Percentiles rank a stretch among this genome's conserved stretches.
These are phyloP conservation scores for Xestia xanthographa DNA, from an alignment of 2,888 invertebrate species.

Conservation along the genomic window DNA sequence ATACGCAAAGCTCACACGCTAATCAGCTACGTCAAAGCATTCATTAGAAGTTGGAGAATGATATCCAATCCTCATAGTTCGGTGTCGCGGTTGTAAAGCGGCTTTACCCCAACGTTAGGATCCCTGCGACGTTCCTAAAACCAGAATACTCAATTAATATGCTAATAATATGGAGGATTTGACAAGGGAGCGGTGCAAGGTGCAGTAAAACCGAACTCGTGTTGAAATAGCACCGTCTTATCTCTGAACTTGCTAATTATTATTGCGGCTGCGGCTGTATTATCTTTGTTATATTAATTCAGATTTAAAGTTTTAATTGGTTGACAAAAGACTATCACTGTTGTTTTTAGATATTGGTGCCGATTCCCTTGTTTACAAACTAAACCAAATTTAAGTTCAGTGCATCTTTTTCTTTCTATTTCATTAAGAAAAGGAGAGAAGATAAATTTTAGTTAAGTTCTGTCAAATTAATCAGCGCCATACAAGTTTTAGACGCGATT, in stretches of 20 bases:
- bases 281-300: slow-evolving; percentile 2
- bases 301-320: background rate
- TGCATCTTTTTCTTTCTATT: no score
- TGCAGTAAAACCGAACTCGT: slow-evolving; percentile 73
- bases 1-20: slow-evolving; percentile 14
- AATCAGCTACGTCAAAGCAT: slow-evolving; percentile 48
- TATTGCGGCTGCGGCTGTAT: slow-evolving; percentile 14
- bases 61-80: slow-evolving; percentile 51
- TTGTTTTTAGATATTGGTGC: background rate
- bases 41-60: slow-evolving; percentile 58
- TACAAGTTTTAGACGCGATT: no score
- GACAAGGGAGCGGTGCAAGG: slow-evolving; percentile 78
- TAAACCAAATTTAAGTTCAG: no score
- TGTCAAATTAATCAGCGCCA: no score
- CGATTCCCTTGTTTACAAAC: no score
- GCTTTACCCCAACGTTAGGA: slow-evolving; percentile 73
- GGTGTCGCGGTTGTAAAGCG: slow-evolving; percentile 77
- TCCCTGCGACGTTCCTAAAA: slow-evolving; percentile 74
- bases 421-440: no score
- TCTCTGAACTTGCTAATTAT: slow-evolving; percentile 56
- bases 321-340: background rate
- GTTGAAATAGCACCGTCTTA: slow-evolving; percentile 64
- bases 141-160: slow-evolving; percentile 89
- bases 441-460: no score
- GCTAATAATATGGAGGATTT: slow-evolving; percentile 85